Base-by-base conservation (phyloP, 2,797 vertebrate genomes). In the Sciurus carolinensis region DNA sequence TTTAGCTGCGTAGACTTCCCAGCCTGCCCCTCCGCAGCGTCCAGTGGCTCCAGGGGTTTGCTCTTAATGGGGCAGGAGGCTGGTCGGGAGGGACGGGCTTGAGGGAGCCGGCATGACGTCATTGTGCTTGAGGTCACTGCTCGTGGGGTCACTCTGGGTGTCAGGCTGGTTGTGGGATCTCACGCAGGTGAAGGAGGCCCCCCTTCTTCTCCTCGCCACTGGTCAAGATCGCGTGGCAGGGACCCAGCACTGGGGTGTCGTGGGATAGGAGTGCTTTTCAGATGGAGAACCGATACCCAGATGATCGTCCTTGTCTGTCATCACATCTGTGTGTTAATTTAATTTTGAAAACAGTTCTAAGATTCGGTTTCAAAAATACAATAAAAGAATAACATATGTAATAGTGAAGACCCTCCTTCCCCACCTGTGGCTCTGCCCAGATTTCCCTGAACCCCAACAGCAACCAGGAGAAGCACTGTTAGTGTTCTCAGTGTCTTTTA, bases 11-110 rank as follows among this genome's bases (percentile, higher is more conserved):
- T 39, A 39, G 39, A 39, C 39, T 3, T 39, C 39, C 39, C 39
- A 39, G 91, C 92, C 79, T 52, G 88, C 69, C 52, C 17, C 77
- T 86, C 54, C 62, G 92, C 89, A 95, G 73, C 95, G 24, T 73
- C 66, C 50, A 77, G 79, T 39, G 77, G 42, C 71, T 64, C 50
- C 62, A 71, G 82, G 57, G 42, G 9, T 96, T 90, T 71, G 66
- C 79, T 91, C 73, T 52, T 83, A 88, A 79, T 10, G 2, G 30
- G 44, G 67, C 67, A 88, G 79, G 59, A 84, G 88, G 92, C 26
- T 87, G 81, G 59, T 80, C 62, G 83, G 62, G 36, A 52, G 30
- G 71, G 52, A 3, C 14, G n/a, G 91, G 13, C 44, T 36, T 15
- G 59, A 72, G 79, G 77, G 88, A 71, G 77, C 13, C 3, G 4